Conservation (phyloP, 2,113 vertebrate species). For the Xenotilapia leptura region DNA sequence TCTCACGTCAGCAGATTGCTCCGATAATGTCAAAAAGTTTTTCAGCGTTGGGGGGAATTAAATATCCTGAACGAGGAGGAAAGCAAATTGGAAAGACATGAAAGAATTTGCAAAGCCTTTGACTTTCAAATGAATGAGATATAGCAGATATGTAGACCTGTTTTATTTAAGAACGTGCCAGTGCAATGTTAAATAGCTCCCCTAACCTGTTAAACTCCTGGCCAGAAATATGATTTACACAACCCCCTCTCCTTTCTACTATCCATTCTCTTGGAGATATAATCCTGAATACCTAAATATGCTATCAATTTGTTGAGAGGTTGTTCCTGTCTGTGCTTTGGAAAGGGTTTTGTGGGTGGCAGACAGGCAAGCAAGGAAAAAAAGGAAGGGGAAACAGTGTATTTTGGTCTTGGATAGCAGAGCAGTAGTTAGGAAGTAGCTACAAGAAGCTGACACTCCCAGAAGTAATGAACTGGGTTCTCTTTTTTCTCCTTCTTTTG, state of each 20-base stretch:
- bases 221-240: constrained; percentile 18
- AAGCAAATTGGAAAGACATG: constrained; percentile 33
- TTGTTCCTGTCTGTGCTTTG: constrained; percentile 37
- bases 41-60: background rate
- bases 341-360: constrained; percentile 35
- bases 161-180: constrained; percentile 35
- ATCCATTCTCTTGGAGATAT: constrained; percentile 24
- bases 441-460: constrained; percentile 41
- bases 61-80: constrained; percentile 1
- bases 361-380: constrained; percentile 10
- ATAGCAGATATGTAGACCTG: constrained; percentile 21
- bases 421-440: constrained; percentile 49
- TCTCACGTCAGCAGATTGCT: constrained; percentile 53
- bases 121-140: constrained; percentile 33
- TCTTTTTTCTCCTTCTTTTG: background rate
- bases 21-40: constrained; percentile 28
- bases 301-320: constrained; percentile 54
- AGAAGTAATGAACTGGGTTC: constrained; percentile 45
- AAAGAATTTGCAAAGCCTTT: constrained; percentile 24
- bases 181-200: constrained; percentile 20
- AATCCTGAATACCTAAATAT: constrained; percentile 52
- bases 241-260: background rate
- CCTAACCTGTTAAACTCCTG: background rate
- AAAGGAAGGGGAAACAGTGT: background rate
- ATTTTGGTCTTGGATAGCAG: constrained; percentile 50